Percentiles rank a stretch among this genome's conserved stretches.
Conservation (phyloP, 2,113 vertebrate species). For the Nymphicus hollandicus region DNA sequence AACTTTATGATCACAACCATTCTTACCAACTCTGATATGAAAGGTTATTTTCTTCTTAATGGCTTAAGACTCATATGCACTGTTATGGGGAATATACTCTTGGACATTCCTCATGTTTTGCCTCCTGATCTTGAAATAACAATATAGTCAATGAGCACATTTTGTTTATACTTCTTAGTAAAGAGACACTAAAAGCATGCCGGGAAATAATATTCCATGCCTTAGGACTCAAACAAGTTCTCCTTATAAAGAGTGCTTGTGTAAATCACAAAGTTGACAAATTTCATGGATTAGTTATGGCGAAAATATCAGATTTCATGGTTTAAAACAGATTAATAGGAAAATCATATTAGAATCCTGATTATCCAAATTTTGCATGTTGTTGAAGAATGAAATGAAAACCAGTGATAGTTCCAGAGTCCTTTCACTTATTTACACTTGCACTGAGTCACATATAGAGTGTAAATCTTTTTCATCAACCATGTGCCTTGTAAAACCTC, state of each 20-base stretch:
- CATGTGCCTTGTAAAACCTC: not conserved
- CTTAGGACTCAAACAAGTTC: constrained; percentile 54
- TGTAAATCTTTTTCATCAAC: not conserved
- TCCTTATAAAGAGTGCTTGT: constrained; percentile 64
- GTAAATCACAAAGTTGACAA: constrained; percentile 75
- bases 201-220: constrained; percentile 57
- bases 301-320: constrained; percentile 73
- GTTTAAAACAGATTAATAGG: constrained; percentile 69
- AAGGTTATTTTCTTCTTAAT: constrained; percentile 50
- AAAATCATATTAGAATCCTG: constrained; percentile 67
- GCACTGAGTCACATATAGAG: not conserved
- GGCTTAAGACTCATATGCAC: constrained; percentile 27
- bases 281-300: constrained; percentile 76
- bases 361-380: constrained; percentile 44
- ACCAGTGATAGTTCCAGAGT: not conserved
- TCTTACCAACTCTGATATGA: constrained; percentile 54
- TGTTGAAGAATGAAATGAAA: constrained; percentile 15
- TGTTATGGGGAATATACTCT: constrained; percentile 25
- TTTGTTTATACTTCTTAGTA: constrained; percentile 58
- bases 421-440: not conserved
- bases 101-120: constrained; percentile 34
- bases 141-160: constrained; percentile 28
- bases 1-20: constrained; percentile 68
- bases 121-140: constrained; percentile 51
- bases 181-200: constrained; percentile 51